phyloP scores from a whole-genome alignment of 2,797 vertebrate species.

The Enteromius anoplus region DNA sequence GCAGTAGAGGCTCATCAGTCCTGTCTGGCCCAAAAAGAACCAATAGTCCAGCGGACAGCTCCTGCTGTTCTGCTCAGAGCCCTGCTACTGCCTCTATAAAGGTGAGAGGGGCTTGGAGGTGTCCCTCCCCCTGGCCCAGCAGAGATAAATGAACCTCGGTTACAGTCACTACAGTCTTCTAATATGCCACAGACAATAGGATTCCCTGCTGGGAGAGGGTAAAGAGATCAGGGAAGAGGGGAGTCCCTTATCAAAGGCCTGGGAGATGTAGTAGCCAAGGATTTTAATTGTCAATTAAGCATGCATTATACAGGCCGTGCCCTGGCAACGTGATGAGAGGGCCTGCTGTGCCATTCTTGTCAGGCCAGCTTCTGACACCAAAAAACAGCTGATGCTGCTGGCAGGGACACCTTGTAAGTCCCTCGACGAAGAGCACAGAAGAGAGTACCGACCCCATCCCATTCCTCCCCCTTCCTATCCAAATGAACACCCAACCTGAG shows the following conservation, averaged over 20 bases:
- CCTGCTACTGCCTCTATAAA: slow-evolving; percentile 74
- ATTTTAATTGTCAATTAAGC: slow-evolving; percentile 99
- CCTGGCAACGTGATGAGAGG: slow-evolving; percentile 88
- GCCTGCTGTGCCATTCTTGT: slow-evolving; percentile 90
- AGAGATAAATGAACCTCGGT: slow-evolving; percentile 90
- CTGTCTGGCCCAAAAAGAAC: slow-evolving; percentile 85
- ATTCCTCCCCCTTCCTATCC: slow-evolving; percentile 32
- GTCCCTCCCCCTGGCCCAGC: slow-evolving; percentile 77
- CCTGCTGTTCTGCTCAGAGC: slow-evolving; percentile 85
- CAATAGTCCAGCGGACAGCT: slow-evolving; percentile 84
- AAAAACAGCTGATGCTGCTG: slow-evolving; percentile 98
- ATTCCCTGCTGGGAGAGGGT: slow-evolving; percentile 79
- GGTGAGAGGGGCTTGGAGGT: slow-evolving; percentile 72
- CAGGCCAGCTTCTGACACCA: slow-evolving; percentile 80
- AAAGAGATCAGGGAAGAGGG: slow-evolving; percentile 82
- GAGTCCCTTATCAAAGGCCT: slow-evolving; percentile 88
- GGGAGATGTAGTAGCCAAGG: slow-evolving; percentile 83
- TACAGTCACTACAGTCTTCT: slow-evolving; percentile 90
- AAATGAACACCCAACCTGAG: slow-evolving; percentile 74
- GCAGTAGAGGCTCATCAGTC: slow-evolving; percentile 83
- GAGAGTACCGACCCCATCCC: slow-evolving; percentile 63
- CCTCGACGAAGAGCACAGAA: slow-evolving; percentile 70
- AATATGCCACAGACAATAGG: slow-evolving; percentile 90
- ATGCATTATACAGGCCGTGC: slow-evolving; percentile 91
- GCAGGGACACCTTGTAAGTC: slow-evolving; percentile 94